phyloP scores from a whole-genome alignment of 2,113 vertebrate genomes.

The Tragelaphus buxtoni region DNA sequence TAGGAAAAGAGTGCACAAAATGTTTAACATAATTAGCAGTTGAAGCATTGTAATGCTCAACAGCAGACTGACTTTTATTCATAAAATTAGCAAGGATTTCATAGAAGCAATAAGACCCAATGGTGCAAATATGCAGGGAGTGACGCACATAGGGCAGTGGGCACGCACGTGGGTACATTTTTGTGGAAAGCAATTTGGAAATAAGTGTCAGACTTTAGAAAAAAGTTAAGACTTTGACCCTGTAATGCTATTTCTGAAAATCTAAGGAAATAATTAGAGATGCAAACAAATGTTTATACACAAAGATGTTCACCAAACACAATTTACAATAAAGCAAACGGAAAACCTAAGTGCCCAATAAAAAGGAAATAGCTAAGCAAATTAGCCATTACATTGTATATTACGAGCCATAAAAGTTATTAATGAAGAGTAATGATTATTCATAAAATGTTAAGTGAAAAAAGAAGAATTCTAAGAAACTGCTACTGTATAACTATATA shows the following conservation, averaged over 20 bases:
- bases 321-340: background rate
- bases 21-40: accelerated
- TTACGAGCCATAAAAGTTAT: background rate
- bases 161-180: accelerated
- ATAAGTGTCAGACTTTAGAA: background rate
- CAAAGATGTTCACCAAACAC: background rate
- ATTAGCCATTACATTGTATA: background rate
- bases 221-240: background rate
- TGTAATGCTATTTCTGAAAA: background rate
- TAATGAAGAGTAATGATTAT: background rate
- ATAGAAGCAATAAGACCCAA: background rate
- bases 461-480: background rate
- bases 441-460: background rate
- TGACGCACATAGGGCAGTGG: accelerated
- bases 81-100: background rate
- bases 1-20: accelerated
- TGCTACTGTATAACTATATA: accelerated
- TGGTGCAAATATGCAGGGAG: accelerated
- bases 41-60: background rate
- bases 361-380: background rate
- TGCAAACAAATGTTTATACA: background rate
- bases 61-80: too few species aligned
- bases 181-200: background rate
- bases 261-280: background rate
- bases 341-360: background rate